Conservation (phyloP, 1,140 invertebrate species). For the Brachionus rubens region DNA sequence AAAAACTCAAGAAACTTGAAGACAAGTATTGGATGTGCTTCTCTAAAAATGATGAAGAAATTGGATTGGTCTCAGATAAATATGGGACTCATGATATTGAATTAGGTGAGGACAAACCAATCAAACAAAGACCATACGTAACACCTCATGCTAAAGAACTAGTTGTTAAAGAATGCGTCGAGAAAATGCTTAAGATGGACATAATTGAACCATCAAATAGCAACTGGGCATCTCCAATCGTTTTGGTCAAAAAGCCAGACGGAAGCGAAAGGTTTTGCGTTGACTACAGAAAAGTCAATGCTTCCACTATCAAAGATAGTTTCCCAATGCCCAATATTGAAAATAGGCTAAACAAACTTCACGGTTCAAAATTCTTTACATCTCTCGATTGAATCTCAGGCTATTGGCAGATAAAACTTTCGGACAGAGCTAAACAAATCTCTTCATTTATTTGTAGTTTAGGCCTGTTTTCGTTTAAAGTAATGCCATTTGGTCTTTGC, state of each 20-base stretch:
- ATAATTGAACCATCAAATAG: too few relatives aligned
- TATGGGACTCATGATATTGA: background rate
- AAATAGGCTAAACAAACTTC: too few relatives aligned
- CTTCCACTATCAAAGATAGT: constrained; percentile 6
- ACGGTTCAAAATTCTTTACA: constrained; percentile 48
- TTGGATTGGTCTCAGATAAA: background rate
- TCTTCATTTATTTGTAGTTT: constrained; percentile 46
- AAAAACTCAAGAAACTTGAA: background rate
- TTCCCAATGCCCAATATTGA: constrained; percentile 29
- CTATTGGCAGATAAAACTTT: constrained; percentile 54
- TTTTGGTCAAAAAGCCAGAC: too few relatives aligned
- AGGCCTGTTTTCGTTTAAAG: background rate
- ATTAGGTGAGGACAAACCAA: background rate
- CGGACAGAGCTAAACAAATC: constrained; percentile 50
- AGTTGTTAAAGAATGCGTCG: too few relatives aligned
- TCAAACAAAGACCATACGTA: background rate
- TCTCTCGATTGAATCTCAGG: constrained; percentile 55
- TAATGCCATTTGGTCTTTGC: constrained; percentile 59
- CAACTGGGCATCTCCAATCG: too few relatives aligned
- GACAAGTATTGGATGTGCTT: too few relatives aligned
- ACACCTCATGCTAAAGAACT: background rate
- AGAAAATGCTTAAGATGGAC: too few relatives aligned
- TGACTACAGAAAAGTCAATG: constrained; percentile 21
- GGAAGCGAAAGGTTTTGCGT: too few relatives aligned
- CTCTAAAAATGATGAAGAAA: background rate